Conservation (phyloP, 2,797 vertebrate genomes). For the Hydrophis major region DNA sequence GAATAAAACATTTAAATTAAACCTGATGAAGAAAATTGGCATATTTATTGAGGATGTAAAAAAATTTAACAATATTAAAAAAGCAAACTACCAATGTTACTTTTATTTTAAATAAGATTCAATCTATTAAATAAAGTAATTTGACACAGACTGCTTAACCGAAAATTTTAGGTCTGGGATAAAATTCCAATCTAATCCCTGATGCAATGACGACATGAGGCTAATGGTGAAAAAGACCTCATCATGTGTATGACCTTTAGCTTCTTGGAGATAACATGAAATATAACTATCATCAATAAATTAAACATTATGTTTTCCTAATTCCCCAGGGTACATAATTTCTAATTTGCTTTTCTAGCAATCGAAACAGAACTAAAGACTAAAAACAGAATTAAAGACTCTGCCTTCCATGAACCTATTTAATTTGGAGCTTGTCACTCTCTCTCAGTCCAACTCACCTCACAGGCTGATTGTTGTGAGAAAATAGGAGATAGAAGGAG, state of each 20-base stretch:
- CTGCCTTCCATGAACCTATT: fast-evolving
- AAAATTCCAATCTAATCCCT: neutral
- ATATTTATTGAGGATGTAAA: neutral
- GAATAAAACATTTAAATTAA: neutral
- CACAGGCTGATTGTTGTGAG: neutral
- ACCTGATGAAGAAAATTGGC: neutral
- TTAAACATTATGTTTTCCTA: neutral
- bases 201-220: neutral
- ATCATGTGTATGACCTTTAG: neutral
- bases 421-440: neutral
- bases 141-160: neutral
- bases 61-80: neutral
- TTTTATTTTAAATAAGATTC: neutral
- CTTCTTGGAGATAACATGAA: neutral
- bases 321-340: neutral
- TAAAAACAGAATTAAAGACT: neutral
- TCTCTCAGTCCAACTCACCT: neutral
- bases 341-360: neutral
- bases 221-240: neutral
- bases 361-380: neutral
- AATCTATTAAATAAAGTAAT: neutral
- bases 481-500: neutral
- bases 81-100: neutral
- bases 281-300: neutral
- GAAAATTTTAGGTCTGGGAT: neutral